Evolutionary conservation across 92 coral and sea anemone species (phyloP).

Genomic region (Phymanthus crucifer): DNA sequence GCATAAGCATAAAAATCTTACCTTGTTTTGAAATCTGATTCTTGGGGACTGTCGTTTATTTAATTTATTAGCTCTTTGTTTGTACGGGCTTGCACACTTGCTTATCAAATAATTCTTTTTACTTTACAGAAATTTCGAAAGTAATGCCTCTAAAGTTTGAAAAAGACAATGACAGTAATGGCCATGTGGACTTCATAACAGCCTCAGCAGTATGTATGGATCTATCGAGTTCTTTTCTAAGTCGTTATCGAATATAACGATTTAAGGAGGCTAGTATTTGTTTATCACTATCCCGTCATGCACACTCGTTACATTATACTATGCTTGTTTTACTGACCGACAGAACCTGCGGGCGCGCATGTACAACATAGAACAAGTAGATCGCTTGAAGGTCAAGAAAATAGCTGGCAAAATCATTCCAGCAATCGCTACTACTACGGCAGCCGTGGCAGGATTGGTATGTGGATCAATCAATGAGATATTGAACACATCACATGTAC

Average conservation of each 20-base stretch:
- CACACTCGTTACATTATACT: neutral
- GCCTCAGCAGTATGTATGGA: slow-evolving; percentile 72
- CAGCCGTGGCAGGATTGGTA: slow-evolving; percentile 98
- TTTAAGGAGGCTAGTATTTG: no score
- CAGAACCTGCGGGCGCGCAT: slow-evolving; percentile 95
- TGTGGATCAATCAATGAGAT: slow-evolving; percentile 17
- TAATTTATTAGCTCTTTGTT: neutral
- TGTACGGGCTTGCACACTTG: neutral
- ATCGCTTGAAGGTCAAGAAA: slow-evolving; percentile 83
- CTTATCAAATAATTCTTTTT: neutral
- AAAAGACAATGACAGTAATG: slow-evolving; percentile 92
- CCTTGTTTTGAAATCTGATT: no score
- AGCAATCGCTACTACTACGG: slow-evolving; percentile 96
- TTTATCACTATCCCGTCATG: neutral
- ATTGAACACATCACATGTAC: no score
- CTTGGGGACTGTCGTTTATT: neutral
- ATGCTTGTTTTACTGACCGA: neutral
- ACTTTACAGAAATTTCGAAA: slow-evolving; percentile 12
- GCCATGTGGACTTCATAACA: slow-evolving; percentile 94
- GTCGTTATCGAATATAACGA: neutral
- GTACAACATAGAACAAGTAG: slow-evolving; percentile 95
- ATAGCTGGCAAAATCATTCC: slow-evolving; percentile 97
- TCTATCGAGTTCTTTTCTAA: neutral
- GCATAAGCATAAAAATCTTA: no score
- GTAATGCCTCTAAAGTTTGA: slow-evolving; percentile 67